phyloP scores from a whole-genome alignment of 2,113 vertebrate species.

The Poeciliopsis retropinna region DNA sequence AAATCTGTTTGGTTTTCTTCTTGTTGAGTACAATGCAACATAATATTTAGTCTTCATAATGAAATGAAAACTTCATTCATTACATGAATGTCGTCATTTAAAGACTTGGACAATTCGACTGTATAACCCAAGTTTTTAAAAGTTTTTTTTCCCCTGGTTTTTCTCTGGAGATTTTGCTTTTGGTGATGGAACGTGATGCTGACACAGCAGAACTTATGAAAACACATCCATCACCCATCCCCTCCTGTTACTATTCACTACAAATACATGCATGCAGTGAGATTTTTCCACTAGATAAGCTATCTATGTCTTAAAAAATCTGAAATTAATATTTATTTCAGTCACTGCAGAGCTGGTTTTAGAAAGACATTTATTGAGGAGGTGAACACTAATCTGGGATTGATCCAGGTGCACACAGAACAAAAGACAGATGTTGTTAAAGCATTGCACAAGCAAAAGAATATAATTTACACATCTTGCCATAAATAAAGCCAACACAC shows the following conservation, averaged over 20 bases:
- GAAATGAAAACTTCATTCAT: too few relatives aligned
- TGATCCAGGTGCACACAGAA: slow-evolving; percentile 59
- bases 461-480: slow-evolving; percentile 71
- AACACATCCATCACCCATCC: slow-evolving; percentile 25
- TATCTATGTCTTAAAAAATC: not conserved
- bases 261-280: not conserved
- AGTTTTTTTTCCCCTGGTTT: not conserved
- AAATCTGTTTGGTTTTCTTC: too few relatives aligned
- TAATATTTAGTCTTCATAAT: not conserved
- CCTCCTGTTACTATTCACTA: slow-evolving; percentile 9
- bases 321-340: too few relatives aligned
- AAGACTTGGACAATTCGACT: too few relatives aligned
- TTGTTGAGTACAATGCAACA: not conserved
- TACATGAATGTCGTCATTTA: too few relatives aligned
- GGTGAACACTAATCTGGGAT: slow-evolving; percentile 62
- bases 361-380: slow-evolving; percentile 73
- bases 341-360: slow-evolving; percentile 33
- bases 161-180: slow-evolving; percentile 29
- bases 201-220: slow-evolving; percentile 60
- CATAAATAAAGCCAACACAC: slow-evolving; percentile 75
- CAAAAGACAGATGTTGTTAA: slow-evolving; percentile 52
- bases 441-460: slow-evolving; percentile 68
- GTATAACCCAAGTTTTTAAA: not conserved
- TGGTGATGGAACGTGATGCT: slow-evolving; percentile 45
- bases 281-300: not conserved